A percentile compares a stretch with the other conserved stretches of the same genome.
phyloP scores from a whole-genome alignment of 2,113 vertebrate genomes.

The Lichenostomus cassidix region DNA sequence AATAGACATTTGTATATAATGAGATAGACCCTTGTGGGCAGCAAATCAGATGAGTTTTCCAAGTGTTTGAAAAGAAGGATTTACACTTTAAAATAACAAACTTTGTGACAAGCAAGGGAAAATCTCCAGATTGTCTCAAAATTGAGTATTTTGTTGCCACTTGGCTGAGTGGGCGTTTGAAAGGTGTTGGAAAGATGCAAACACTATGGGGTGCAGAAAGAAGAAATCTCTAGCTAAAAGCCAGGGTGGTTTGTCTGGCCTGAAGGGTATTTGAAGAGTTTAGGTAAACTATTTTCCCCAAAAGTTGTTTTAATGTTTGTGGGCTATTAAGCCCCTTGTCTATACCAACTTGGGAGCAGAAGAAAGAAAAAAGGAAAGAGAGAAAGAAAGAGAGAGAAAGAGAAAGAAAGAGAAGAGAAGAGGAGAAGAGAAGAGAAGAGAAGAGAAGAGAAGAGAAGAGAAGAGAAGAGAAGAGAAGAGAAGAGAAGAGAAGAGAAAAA shows the following conservation, averaged over 20 bases:
- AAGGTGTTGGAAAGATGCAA: slow-evolving; percentile 2
- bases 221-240: background rate
- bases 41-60: slow-evolving; percentile 1
- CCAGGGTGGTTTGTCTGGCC: background rate
- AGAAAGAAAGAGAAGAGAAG: too few relatives aligned
- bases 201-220: background rate
- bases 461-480: too few relatives aligned
- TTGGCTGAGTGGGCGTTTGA: slow-evolving; percentile 24
- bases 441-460: too few relatives aligned
- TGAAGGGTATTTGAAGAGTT: background rate
- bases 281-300: background rate
- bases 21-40: slow-evolving; percentile 15
- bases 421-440: too few relatives aligned
- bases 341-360: background rate
- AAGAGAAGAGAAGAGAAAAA: too few relatives aligned
- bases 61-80: background rate
- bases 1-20: slow-evolving; percentile 5
- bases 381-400: too few relatives aligned
- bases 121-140: slow-evolving; percentile 56
- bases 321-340: background rate
- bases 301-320: background rate
- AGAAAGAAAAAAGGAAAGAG: background rate
- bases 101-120: slow-evolving; percentile 35
- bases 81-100: slow-evolving; percentile 21
- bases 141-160: slow-evolving; percentile 43